Base-by-base conservation (phyloP, 2,888 invertebrate species). In the Ectemnius continuus region DNA sequence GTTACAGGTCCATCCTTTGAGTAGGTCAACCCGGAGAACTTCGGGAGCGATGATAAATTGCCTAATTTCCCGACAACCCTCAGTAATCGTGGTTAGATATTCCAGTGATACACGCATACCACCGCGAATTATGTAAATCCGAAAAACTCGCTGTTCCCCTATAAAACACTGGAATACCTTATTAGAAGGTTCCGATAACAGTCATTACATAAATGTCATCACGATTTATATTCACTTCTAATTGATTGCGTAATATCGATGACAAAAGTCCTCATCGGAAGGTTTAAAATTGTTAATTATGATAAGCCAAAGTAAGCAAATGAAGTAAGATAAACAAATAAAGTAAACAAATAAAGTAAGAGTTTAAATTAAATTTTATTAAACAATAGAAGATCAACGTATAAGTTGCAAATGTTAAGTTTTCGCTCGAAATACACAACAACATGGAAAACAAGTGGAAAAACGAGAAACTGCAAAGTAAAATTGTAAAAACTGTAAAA, bases 1-100 rank as follows among this genome's bases (percentile, higher is more conserved):
- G 2, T 8, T 16, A 8, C 47, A 26, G 18, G 2, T 47, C 3
- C 4, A 57, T 59, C 28, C 26, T 18, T 45, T 60, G 69, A 63
- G 61, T 57, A 58, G 70, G 45, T 69, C 57, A 61, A 61, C 57
- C 8, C 3, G 36, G 26, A 52, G 72, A 68, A n/a, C 46, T 62
- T 48, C 5, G 14, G 14, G 26, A 1, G 6, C 16, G 18, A n/a
- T 61, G 48, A 57, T 71, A 71, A 71, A 68, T 68, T 61, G 48
- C 14, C 6, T n/a, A 58, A 71, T 66, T 26, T 26, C 45, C 6
- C 36, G 36, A 36, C 36, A 36, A 36, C 36, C 18, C 20, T 20
- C 26, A 26, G 14, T 58, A 13, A 52, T 52, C 16, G 52, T 4
- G 5, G 52, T 52, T 52, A 52, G 52, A 52, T 52, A 52, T 16